These are phyloP conservation scores for Leptarthrus brevirostris DNA, from an alignment of 2,888 invertebrate species.

Conservation along the genomic window DNA sequence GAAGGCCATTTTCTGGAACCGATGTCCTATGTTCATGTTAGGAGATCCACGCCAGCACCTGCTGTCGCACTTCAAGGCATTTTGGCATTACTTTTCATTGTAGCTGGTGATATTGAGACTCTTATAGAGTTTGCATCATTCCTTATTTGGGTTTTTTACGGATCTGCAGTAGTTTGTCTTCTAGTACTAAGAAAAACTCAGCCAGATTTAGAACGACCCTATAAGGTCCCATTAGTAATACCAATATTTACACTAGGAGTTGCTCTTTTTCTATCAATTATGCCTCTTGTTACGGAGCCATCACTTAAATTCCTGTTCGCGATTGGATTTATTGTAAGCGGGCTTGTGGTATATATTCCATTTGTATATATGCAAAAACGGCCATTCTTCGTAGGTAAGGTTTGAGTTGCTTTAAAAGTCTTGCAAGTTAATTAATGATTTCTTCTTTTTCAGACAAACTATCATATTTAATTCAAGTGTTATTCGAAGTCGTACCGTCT, in stretches of 20 bases:
- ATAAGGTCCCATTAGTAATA: slow-evolving; percentile 78
- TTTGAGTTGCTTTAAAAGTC: neutral
- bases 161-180: slow-evolving; percentile 82
- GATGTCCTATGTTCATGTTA: slow-evolving; percentile 82
- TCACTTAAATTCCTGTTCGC: slow-evolving; percentile 82
- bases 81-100: slow-evolving; percentile 77
- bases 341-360: slow-evolving; percentile 77
- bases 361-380: slow-evolving; percentile 79
- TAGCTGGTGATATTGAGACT: slow-evolving; percentile 78
- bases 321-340: slow-evolving; percentile 76
- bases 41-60: slow-evolving; percentile 80
- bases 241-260: slow-evolving; percentile 79
- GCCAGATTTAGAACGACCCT: slow-evolving; percentile 76
- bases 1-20: slow-evolving; percentile 84
- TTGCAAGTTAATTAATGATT: slow-evolving; percentile 51
- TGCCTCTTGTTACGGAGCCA: slow-evolving; percentile 81
- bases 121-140: slow-evolving; percentile 89
- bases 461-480: slow-evolving; percentile 74
- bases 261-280: slow-evolving; percentile 78
- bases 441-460: slow-evolving; percentile 71
- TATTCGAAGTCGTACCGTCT: slow-evolving; percentile 75
- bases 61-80: slow-evolving; percentile 82
- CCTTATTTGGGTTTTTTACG: slow-evolving; percentile 89
- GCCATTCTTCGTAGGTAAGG: slow-evolving; percentile 75
- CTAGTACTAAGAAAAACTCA: slow-evolving; percentile 79